Evolutionary conservation across 2,113 vertebrate species (phyloP), one percentile per base, ranked within the genome.

Genomic region (Larimichthys polyactis): DNA sequence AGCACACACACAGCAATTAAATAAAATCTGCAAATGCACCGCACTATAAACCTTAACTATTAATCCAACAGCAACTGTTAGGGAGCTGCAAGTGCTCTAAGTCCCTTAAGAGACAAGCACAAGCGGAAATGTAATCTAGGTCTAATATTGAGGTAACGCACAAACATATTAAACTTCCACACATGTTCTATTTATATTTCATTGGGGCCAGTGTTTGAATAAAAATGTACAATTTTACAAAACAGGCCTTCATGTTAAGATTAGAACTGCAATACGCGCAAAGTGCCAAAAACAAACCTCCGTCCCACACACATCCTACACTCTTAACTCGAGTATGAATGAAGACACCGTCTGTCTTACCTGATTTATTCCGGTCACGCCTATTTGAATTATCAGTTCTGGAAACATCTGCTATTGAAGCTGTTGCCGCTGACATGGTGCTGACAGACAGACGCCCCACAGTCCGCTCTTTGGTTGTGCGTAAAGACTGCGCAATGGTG

Each of bases 391-490:
- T 85, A 4, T 90, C 67, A 32, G 83, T 91, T 69, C 81, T 82
- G 87, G 92, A 87, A 5, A 93, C 81, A 71, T 95, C 94, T 89
- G 92, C 66, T 36, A 84, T 78, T 9, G 93, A 88, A 58, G 90
- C 90, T 29, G 95, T 95, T 66, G 91, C 92, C 51, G 90, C 75
- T 6, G 93, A 91, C 96, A 97, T 96, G 52, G 40, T 91, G 81
- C 59, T 59, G 67, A 48, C 65, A 63, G 71, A 79, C 71, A 70
- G 52, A 32, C 54, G 17, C 20, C 5, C 27, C 16, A 46, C 5
- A 22, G 11, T 44, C 60, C 44, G 58, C 76, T 72, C 48, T 63
- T 27, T 62, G 66, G 27, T 54, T 75, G 84, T 77, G 87, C 79
- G 86, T 85, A 90, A 78, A 88, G 78, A 75, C 75, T 46, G 66